Base-by-base conservation (phyloP, 2,888 invertebrate species). In the Bombyx huttoni region DNA sequence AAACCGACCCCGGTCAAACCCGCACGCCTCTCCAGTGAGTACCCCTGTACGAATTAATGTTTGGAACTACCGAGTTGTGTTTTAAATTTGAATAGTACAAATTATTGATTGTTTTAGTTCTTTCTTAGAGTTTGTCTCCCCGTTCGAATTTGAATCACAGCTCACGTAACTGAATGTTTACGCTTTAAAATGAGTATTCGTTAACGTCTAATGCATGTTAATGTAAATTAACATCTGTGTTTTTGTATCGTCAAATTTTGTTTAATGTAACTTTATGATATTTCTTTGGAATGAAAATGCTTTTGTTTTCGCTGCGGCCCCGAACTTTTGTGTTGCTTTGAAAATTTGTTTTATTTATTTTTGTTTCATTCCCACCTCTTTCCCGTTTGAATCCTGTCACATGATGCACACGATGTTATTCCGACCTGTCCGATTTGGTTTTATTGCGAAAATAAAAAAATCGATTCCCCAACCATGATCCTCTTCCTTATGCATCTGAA, bases 321-420 rank as follows among this genome's bases (percentile, higher is more conserved):
- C 81, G 72, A 66, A 74, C 68, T 70, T 75, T 81, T 79, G 76
- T 81, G 82, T 85, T 80, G 86, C 86, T 88, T 87, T 84, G 79
- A 84, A 77, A 75, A 77, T 72, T 76, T 75, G 70, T 77, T 68
- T 71, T 71, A n/a, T n/a, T n/a, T n/a, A n/a, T 78, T 75, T 73
- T 73, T 75, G 74, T 70, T 65, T 69, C 68, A 60, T 69, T 55
- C 57, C 59, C 65, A 63, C 62, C 58, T 63, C 65, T 57, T 52
- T 48, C 58, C 57, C 12, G 34, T 45, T n/a, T 24, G 7, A n/a
- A 40, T 14, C 53, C 47, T 50, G 14, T 24, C 24, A n/a, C n/a
- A 24, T 24, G 24, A 24, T 24, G 24, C 24, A 24, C 24, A 24
- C 24, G 24, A 24, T 24, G 24, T 24, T 24, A 24, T 24, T 24